These are phyloP conservation scores for Brienomyrus brachyistius DNA, from an alignment of 2,113 vertebrate genomes.

Conservation along the genomic window DNA sequence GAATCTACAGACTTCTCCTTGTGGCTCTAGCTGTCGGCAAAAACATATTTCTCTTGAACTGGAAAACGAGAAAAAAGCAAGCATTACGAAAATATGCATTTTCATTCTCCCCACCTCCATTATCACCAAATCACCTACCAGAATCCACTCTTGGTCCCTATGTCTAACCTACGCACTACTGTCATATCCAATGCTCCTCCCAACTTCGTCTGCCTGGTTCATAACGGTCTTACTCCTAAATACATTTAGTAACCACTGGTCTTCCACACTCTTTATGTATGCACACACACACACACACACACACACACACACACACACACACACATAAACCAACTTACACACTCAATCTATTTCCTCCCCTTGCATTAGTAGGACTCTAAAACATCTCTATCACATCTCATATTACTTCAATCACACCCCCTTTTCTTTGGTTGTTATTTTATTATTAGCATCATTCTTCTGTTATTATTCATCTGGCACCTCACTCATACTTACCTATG, in stretches of 20 bases:
- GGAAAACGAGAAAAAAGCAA: neutral
- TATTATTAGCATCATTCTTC: too few species aligned
- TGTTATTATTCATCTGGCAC: too few species aligned
- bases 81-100: too few species aligned
- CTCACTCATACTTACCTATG: too few species aligned
- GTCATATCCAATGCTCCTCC: neutral
- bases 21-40: neutral
- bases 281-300: neutral
- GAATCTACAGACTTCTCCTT: neutral
- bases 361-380: too few species aligned
- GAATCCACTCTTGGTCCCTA: neutral
- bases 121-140: neutral
- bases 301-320: neutral
- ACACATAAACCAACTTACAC: neutral
- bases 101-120: neutral
- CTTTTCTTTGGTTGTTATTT: too few species aligned
- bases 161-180: neutral
- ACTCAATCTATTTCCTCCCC: too few species aligned
- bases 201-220: neutral
- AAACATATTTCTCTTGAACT: neutral
- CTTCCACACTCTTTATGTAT: neutral
- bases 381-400: too few species aligned
- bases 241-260: too few species aligned
- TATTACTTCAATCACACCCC: too few species aligned
- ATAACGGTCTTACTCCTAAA: neutral